Conservation (phyloP, 2,797 vertebrate genomes). For the Pristis pectinata region DNA sequence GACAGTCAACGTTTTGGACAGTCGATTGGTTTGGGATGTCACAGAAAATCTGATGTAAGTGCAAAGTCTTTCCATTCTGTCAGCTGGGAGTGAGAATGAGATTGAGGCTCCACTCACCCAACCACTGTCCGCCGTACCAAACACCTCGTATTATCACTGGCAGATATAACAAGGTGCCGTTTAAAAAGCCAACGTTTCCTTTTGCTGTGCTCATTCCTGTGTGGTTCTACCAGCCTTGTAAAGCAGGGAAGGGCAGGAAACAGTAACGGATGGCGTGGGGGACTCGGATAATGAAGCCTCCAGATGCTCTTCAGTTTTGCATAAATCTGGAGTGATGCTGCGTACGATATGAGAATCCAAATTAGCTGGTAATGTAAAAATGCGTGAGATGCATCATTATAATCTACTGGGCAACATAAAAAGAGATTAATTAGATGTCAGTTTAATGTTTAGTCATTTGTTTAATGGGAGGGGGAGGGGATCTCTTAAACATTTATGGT, state of each 20-base stretch:
- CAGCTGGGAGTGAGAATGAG: too few relatives aligned
- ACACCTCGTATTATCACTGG: neutral
- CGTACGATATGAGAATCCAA: neutral
- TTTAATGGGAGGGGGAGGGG: constrained; percentile 1
- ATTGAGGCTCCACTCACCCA: too few relatives aligned
- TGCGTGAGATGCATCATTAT: neutral
- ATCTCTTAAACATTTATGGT: constrained; percentile 7
- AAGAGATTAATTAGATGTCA: neutral
- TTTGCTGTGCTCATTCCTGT: neutral
- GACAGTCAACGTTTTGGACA: too few relatives aligned
- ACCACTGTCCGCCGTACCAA: neutral
- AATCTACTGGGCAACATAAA: constrained; percentile 22
- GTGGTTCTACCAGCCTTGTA: neutral
- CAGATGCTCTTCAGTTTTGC: neutral
- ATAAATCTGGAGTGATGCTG: neutral
- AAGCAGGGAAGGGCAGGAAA: neutral
- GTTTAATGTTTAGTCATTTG: neutral
- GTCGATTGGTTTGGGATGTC: too few relatives aligned
- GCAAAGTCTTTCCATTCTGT: too few relatives aligned
- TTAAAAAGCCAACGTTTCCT: neutral
- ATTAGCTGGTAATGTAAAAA: constrained; percentile 19
- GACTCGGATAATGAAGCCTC: neutral
- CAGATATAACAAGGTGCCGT: neutral
- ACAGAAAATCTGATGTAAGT: too few relatives aligned
- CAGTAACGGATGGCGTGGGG: neutral